Evolutionary conservation across 2,797 vertebrate genomes (phyloP).

Genomic region (Stomatorhinus walkeri): DNA sequence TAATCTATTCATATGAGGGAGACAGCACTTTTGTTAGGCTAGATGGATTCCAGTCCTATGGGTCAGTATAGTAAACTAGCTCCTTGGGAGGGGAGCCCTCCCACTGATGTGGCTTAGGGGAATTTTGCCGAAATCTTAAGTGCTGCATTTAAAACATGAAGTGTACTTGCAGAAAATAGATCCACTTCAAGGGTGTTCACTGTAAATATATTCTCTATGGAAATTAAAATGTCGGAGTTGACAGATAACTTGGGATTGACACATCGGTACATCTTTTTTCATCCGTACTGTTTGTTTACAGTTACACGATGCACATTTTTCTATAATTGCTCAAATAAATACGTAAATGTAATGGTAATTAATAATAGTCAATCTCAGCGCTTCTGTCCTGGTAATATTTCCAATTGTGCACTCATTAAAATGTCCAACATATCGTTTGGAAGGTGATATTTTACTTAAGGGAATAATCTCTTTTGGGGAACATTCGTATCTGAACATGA

Average conservation of each 20-base stretch:
- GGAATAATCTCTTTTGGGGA: neutral
- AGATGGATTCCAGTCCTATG: neutral
- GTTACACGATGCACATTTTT: neutral
- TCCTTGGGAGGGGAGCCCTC: neutral
- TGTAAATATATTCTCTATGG: neutral
- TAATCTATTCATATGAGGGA: neutral
- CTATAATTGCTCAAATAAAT: neutral
- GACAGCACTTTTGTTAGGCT: neutral
- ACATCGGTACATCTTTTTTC: neutral
- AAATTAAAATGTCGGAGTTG: neutral
- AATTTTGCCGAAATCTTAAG: neutral
- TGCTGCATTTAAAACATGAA: neutral
- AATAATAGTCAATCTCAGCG: neutral
- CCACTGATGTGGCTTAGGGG: neutral
- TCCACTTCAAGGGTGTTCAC: neutral
- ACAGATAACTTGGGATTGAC: neutral
- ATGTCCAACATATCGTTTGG: neutral
- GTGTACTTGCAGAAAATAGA: neutral
- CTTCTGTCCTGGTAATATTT: neutral
- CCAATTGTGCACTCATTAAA: neutral
- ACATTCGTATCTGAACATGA: neutral
- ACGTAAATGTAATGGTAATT: neutral
- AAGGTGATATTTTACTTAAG: neutral
- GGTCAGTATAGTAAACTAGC: neutral
- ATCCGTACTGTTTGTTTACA: neutral